Conservation (phyloP, 2,113 vertebrate genomes). For the Colaptes auratus region DNA sequence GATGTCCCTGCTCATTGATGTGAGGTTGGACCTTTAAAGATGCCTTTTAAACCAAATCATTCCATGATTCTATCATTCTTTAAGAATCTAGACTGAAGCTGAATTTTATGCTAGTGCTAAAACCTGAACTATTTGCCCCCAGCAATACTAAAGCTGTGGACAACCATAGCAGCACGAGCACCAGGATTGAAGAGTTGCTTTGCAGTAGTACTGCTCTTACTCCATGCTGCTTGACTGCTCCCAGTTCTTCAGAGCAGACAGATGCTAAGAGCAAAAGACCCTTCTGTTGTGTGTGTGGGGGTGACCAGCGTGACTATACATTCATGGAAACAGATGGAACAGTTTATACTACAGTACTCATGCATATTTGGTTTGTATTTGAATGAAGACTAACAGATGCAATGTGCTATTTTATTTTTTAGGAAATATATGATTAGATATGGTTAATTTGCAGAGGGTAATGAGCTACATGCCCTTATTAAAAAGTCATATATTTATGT, state of each 20-base stretch:
- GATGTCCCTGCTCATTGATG: neutral
- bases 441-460: conserved; percentile 66
- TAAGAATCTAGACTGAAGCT: neutral
- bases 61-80: neutral
- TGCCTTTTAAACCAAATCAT: neutral
- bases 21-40: neutral
- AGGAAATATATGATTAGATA: conserved; percentile 66
- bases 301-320: conserved; percentile 43
- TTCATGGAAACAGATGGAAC: conserved; percentile 65
- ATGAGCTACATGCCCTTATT: conserved; percentile 59
- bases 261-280: conserved; percentile 43
- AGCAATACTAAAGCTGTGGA: rapidly evolving
- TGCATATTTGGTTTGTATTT: conserved; percentile 62
- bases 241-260: conserved; percentile 28
- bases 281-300: conserved; percentile 31
- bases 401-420: conserved; percentile 63
- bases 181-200: neutral
- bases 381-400: conserved; percentile 64
- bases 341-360: conserved; percentile 57
- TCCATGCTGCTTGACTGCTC: neutral
- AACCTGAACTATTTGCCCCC: neutral
- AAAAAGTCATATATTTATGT: conserved; percentile 49
- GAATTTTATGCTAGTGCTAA: neutral
- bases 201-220: neutral
- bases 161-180: neutral